These are phyloP conservation scores for Chauna torquata DNA, from an alignment of 2,113 vertebrate genomes.

Conservation along the genomic window DNA sequence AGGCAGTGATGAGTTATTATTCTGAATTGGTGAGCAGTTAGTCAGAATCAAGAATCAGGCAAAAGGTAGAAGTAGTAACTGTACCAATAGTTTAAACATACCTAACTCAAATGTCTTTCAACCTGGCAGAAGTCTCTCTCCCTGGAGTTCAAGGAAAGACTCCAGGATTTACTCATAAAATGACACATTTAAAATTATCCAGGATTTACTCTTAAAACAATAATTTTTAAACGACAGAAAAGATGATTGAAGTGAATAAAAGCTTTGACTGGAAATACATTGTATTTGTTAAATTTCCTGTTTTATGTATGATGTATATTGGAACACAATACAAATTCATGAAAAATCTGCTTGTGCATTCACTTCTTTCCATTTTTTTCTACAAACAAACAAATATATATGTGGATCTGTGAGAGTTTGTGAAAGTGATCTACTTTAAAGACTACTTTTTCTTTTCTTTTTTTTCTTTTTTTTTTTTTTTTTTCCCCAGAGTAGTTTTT, in stretches of 20 bases:
- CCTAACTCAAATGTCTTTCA: constrained; percentile 29
- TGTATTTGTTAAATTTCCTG: neutral
- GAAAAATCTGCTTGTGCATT: neutral
- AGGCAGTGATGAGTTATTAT: neutral
- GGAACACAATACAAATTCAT: neutral
- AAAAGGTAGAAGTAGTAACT: neutral
- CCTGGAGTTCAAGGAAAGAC: neutral
- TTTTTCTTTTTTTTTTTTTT: neutral
- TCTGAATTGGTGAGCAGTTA: neutral
- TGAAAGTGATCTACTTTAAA: neutral
- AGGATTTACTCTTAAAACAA: neutral
- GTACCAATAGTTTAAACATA: constrained; percentile 13
- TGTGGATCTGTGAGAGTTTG: neutral
- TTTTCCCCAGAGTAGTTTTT: neutral
- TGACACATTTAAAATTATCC: constrained; percentile 32
- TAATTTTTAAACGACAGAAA: constrained; percentile 22
- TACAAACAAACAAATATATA: neutral
- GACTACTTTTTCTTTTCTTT: neutral
- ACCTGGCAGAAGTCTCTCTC: neutral
- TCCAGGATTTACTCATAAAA: neutral
- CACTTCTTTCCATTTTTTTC: neutral
- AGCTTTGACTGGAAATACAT: neutral
- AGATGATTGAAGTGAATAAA: neutral
- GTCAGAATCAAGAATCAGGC: constrained; percentile 18
- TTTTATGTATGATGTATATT: neutral